phyloP scores from a whole-genome alignment of 2,888 invertebrate species.

The Daptonema setosum region DNA sequence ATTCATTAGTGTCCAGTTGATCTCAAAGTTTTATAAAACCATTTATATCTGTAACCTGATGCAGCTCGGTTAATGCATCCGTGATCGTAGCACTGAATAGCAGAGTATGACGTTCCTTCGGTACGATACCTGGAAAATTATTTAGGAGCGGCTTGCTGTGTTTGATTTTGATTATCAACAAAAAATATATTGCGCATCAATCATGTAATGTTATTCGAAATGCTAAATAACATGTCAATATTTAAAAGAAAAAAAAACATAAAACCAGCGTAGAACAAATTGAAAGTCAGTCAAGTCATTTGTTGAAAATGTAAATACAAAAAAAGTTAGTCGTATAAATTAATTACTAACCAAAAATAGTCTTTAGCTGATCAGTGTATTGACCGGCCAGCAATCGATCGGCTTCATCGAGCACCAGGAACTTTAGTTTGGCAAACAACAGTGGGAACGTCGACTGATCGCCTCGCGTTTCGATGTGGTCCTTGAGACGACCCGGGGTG shows the following conservation, averaged over 20 bases:
- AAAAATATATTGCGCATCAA: no score
- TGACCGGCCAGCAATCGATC: slow-evolving; percentile 45
- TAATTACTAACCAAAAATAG: no score
- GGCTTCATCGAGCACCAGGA: slow-evolving; percentile 84
- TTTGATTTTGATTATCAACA: no score
- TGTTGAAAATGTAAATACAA: slow-evolving; percentile 47
- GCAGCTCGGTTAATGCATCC: slow-evolving; percentile 49
- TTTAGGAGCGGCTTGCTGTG: no score
- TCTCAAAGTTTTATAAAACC: not conserved
- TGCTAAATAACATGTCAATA: no score
- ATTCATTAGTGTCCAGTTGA: not conserved
- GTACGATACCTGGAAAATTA: slow-evolving; percentile 39
- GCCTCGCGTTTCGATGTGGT: slow-evolving; percentile 52
- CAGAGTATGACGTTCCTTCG: slow-evolving; percentile 33
- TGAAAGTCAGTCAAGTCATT: slow-evolving; percentile 57
- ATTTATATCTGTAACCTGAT: slow-evolving; percentile 40
- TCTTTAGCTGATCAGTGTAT: slow-evolving; percentile 38
- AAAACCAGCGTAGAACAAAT: no score
- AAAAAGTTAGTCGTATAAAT: no score
- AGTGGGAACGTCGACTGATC: slow-evolving; percentile 2
- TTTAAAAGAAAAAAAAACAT: no score
- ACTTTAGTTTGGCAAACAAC: slow-evolving; percentile 49
- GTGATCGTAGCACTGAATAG: slow-evolving; percentile 62
- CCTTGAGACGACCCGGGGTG: slow-evolving; percentile 79
- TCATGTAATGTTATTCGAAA: no score